Base-by-base conservation (phyloP, 2,797 vertebrate species). In the Numenius phaeopus region DNA sequence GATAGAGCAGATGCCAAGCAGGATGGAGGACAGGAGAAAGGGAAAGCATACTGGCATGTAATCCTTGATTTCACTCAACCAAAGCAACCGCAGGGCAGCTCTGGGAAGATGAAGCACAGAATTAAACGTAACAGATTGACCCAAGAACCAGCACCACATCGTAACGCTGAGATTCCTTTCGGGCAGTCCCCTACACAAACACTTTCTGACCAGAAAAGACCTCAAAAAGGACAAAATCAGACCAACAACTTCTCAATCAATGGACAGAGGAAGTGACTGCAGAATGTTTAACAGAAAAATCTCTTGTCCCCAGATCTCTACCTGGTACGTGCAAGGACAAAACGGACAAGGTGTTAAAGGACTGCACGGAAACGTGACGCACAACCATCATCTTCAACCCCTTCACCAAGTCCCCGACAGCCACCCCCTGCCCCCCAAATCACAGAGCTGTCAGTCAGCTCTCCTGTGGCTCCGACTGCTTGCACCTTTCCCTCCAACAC, bases 401-500 rank as follows among this genome's bases (percentile, higher is more conserved):
- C 42, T 75, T 71, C 83, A 29, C 30, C 15, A 83, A 62, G 46
- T 3, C 46, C 55, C 29, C 40, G 40, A 6, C 14, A 19, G 29
- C 39, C 55, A 40, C 4, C 59, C 62, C 65, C 90, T 84, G 64
- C 39, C 93, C 94, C 94, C 67, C 76, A 83, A 65, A 29, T 27
- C 80, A 78, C 42, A 87, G 87, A 86, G 65, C 14, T 37, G 61
- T 90, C 84, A 49, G 26, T 50, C 59, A 66, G 47, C 0, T 6
- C 80, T 46, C 59, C 32, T 14, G 19, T 4, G 5, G 34, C 69
- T 94, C 76, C 30, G 30, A 47, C 1, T 67, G 86, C 67, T 93
- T 78, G 78, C 90, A 64, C 75, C 83, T 75, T 89, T 90, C 80
- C 79, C 76, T 94, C 46, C 34, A 85, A 93, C 83, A 52, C 64